Base-by-base conservation (phyloP, 2,888 invertebrate species). In the Thymelicus acteon region DNA sequence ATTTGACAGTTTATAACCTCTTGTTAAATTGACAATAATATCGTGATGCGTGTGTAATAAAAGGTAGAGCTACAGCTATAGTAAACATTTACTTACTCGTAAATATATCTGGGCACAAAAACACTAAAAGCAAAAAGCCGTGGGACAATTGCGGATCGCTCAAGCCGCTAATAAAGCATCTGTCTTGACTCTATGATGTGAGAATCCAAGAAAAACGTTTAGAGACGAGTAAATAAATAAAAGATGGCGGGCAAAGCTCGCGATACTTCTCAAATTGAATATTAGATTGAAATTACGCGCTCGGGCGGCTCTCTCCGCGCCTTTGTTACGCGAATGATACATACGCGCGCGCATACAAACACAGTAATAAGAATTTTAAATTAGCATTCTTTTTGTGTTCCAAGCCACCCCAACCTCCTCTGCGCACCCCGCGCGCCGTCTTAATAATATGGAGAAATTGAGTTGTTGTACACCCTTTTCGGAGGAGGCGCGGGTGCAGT, bases 201-300 rank as follows among this genome's bases (percentile, higher is more conserved):
- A 79, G 83, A 83, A 86, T 83, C 84, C 84, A 79, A 81, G 82
- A 80, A 82, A 86, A 86, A 85, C 82, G 85, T 80, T 85, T 83
- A 80, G 80, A 84, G 80, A 81, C 78, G 78, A 86, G 83, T 85
- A 86, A 83, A 91, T 89, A 90, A 89, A 91, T 91, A 91, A 88
- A 92, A 91, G 86, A 90, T 87, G 85, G 82, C 85, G 83, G 83
- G 79, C 79, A 80, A 80, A 87, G 82, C 89, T 85, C 84, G 83
- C 86, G 85, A 88, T 90, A 89, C 89, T 88, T 88, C 87, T 91
- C 86, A 91, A 92, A 92, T 91, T 91, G 92, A 91, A 93, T 93
- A 93, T 92, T 91, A 93, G 89, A 92, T 93, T 93, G 93, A 87
- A 93, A 92, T 93, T 92, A 93, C 90, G 87, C 90, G 91, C 91